Evolutionary conservation across 2,113 vertebrate species (phyloP), one percentile per base, ranked within the genome.

Genomic region (Triplophysa tibetana): DNA sequence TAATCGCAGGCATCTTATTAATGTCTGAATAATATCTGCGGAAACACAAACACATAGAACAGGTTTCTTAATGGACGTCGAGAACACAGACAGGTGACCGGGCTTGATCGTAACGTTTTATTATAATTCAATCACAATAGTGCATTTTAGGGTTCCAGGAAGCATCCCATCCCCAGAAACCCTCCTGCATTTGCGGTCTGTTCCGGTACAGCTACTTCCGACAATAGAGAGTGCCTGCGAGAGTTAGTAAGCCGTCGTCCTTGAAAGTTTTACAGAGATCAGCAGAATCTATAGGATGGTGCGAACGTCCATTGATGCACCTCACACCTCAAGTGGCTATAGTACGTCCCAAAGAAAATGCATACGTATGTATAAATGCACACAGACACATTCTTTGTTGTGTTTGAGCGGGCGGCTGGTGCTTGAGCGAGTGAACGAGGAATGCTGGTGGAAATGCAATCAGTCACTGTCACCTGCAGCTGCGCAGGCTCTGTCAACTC

Each of bases 1-100:
- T 99, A 92, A 99, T 99, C 1, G 95, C 96, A 2, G 92, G 96
- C 98, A 99, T 99, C 90, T 98, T 99, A 88, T 83, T 93, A 0
- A 99, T 99, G 90, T 99, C 98, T 7, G 97, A 97, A 88, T 99
- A 99, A 88, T 99, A 99, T 91, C 98, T 99, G 88, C 43, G 58
- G 17, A 52, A 26, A 54, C 50, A 88, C 64, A 54, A 26, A 81
- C 24, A 78, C 50, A 75, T 21, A 81, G 61, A 45, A 54, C 3
- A 9, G 3, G 4, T 52, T 48, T n/a, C 4, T 65, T 6, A 70
- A 58, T 24, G 24, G 60, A 73, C 9, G 2, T 1, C 21, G 33
- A 38, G 33, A 54, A 77, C 13, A 16, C 41, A n/a, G 66, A 70
- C 41, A 70, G 58, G 58, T 70, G 58, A 79, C 58, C 3, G 54